phyloP scores from a whole-genome alignment of 2,113 vertebrate species.

The Castor canadensis region DNA sequence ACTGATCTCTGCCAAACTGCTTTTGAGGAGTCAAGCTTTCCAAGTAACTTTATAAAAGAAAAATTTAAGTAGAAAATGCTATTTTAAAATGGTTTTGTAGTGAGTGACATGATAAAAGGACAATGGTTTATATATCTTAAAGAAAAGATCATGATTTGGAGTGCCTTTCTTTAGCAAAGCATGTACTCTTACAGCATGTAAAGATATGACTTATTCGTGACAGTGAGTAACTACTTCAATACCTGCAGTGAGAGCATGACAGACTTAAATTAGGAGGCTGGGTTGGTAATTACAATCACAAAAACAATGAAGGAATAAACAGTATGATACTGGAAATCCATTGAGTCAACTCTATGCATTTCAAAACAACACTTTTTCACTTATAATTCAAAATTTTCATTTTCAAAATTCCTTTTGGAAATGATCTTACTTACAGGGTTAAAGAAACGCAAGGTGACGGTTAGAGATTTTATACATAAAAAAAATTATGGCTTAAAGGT shows the following conservation, averaged over 20 bases:
- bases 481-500: not conserved
- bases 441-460: no score
- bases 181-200: not conserved
- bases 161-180: not conserved
- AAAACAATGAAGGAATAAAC: constrained; percentile 7
- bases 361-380: not conserved
- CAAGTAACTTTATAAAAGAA: constrained; percentile 13
- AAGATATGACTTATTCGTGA: not conserved
- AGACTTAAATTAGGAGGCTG: not conserved
- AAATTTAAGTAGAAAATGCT: not conserved
- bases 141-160: not conserved
- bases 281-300: not conserved
- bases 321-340: constrained; percentile 1
- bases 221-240: not conserved
- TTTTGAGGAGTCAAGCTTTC: not conserved
- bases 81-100: constrained; percentile 26
- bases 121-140: constrained; percentile 27
- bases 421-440: not conserved
- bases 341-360: not conserved
- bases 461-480: no score
- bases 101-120: not conserved
- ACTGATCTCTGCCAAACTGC: not conserved
- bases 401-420: not conserved
- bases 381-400: not conserved
- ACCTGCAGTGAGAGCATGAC: not conserved